Evolutionary conservation across 2,888 invertebrate genomes (phyloP).

Genomic region (Tenthredo livida): DNA sequence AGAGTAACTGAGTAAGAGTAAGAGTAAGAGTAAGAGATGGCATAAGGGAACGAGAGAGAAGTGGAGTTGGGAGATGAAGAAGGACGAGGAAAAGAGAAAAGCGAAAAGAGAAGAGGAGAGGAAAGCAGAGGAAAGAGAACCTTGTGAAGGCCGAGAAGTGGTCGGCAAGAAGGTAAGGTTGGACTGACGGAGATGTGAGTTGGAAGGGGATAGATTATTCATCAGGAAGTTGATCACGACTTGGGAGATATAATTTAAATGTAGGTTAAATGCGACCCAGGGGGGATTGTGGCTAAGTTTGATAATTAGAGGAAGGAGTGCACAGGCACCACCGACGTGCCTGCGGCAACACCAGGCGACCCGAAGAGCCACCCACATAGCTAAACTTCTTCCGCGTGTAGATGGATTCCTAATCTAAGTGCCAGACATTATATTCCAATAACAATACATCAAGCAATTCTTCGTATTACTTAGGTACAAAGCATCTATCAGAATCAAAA

Average conservation of each 20-base stretch:
- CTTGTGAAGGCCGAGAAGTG: constrained; percentile 32
- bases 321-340: constrained; percentile 40
- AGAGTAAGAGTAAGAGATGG: constrained; percentile 15
- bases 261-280: constrained; percentile 56
- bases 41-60: not conserved
- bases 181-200: constrained; percentile 36
- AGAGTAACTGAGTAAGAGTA: not conserved
- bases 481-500: not conserved
- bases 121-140: not conserved
- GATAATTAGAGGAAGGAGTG: constrained; percentile 54
- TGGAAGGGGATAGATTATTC: constrained; percentile 53
- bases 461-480: not conserved
- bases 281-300: constrained; percentile 54
- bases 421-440: constrained; percentile 7
- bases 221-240: constrained; percentile 56
- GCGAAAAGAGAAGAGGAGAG: not conserved
- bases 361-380: constrained; percentile 24
- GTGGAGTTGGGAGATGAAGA: not conserved
- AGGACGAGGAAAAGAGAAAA: not conserved
- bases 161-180: constrained; percentile 44
- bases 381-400: constrained; percentile 29
- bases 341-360: constrained; percentile 27
- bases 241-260: constrained; percentile 56
- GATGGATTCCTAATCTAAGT: constrained; percentile 31
- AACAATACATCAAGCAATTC: not conserved